Evolutionary conservation across 2,113 vertebrate genomes (phyloP), one percentile per base, ranked within the genome.

Genomic region (Baryphthengus martii): DNA sequence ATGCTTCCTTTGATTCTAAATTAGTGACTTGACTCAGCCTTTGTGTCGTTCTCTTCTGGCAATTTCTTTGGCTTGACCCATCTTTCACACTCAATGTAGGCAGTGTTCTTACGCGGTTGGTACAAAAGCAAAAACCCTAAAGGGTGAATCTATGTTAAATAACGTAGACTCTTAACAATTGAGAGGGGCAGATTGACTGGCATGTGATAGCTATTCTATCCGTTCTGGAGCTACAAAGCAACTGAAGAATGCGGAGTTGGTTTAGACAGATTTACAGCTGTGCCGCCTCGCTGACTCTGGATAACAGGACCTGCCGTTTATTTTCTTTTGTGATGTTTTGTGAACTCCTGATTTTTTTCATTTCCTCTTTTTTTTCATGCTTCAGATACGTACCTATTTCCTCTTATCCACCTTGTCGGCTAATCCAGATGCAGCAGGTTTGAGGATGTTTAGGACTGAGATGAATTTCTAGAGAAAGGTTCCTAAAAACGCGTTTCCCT

Each of bases 181-280:
- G 2, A 1, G 37, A 66, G 44, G 82, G 42, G 66, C 63, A 61
- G 42, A 14, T 33, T 83, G 73, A 66, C 71, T 79, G 67, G 78
- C 28, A 13, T 78, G 37, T 67, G 75, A 42, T 92, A 13, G 55
- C 56, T 78, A 21, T 73, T 93, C 75, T 75, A 37, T 40, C 44
- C 28, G 3, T 80, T 81, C 59, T 88, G 72, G 24, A 70, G 68
- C 82, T 45, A 29, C 52, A 74, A 44, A 88, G 68, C 50, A 76
- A 74, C 35, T 80, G 72, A 35, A 70, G 72, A 93, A 52, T 52
- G 39, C 61, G 35, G 74, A 68, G 63, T 47, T 16, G 9, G 9
- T 86, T 80, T 31, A 44, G 72, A 53, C 88, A 67, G 67, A 84
- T 92, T 93, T 90, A 84, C 55, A 80, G 88, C 85, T 95, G 71